Conservation (phyloP, 2,113 vertebrate genomes). For the Ibidorhyncha struthersii region DNA sequence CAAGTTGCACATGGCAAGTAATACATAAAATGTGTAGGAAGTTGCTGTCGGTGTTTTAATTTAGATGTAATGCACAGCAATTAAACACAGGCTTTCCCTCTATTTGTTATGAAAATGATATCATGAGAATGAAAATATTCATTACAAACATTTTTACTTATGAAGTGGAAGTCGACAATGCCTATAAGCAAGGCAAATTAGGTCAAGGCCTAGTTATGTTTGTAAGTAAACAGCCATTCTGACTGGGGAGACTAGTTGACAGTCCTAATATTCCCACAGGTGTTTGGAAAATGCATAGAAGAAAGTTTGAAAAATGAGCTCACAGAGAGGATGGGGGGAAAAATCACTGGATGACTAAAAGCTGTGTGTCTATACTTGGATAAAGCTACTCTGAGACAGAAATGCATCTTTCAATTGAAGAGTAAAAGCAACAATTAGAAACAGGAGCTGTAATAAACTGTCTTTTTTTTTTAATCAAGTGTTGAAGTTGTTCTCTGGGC, state of each 20-base stretch:
- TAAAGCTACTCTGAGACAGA: neutral
- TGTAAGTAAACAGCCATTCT: neutral
- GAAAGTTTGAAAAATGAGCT: neutral
- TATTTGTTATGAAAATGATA: neutral
- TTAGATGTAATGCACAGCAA: neutral
- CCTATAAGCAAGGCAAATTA: neutral
- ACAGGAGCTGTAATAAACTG: neutral
- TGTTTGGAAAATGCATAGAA: neutral
- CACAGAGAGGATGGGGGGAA: accelerated
- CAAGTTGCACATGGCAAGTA: neutral
- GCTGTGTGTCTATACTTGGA: neutral
- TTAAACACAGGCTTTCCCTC: neutral
- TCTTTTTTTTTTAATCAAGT: neutral
- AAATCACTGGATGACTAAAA: neutral
- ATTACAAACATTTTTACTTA: neutral
- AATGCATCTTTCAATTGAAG: neutral
- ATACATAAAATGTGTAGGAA: neutral
- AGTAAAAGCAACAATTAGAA: neutral
- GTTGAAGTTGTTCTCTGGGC: neutral
- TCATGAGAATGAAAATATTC: neutral
- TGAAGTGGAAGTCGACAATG: neutral
- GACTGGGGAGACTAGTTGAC: neutral
- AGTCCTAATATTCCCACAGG: neutral
- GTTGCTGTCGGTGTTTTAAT: neutral
- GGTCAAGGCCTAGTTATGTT: neutral